Base-by-base conservation (phyloP, 2,797 vertebrate species). In the Echeneis naucrates region DNA sequence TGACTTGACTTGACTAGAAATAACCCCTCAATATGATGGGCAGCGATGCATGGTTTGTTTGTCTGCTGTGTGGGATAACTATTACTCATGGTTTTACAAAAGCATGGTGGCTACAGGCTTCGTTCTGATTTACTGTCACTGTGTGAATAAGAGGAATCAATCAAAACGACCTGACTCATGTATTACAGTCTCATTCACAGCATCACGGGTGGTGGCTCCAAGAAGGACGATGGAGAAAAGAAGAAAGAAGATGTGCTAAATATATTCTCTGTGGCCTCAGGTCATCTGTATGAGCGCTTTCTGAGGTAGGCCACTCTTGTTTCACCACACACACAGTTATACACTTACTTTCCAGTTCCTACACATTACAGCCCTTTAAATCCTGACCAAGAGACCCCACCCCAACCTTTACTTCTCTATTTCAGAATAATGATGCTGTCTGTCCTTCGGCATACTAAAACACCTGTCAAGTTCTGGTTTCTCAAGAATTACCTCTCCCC, bases 341-440 rank as follows among this genome's bases (percentile, higher is more conserved):
- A 37, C 9, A 1, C 47, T 71, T 48, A 21, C 35, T 57, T 59
- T 59, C 50, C 16, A 37, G 40, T 26, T 5, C 8, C 0, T 13
- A 8, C 38, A 35, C 35, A 21, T 55, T 27, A 35, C 69, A 17
- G 57, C 53, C 50, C 67, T 66, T 71, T 62, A 33, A 53, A 24
- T 52, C 32, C 45, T 27, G 62, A 51, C 75, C 56, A 38, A 51
- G 7, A 63, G 51, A 6, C 66, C 40, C 47, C 56, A 65, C 55
- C 54, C 51, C 37, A 37, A 21, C 19, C 51, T 24, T n/a, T 53
- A 52, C 72, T 24, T 75, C 33, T 72, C 73, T 80, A 48, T 90
- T 92, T 82, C 92, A 99, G 98, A 95, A 97, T 98, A 88, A 99
- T 99, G 98, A 99, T 99, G 97, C 94, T 98, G 66, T 99, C 98